Evolutionary conservation across 2,797 vertebrate genomes (phyloP), one percentile per base, ranked within the genome.

Genomic region (Eulemur albifrons): DNA sequence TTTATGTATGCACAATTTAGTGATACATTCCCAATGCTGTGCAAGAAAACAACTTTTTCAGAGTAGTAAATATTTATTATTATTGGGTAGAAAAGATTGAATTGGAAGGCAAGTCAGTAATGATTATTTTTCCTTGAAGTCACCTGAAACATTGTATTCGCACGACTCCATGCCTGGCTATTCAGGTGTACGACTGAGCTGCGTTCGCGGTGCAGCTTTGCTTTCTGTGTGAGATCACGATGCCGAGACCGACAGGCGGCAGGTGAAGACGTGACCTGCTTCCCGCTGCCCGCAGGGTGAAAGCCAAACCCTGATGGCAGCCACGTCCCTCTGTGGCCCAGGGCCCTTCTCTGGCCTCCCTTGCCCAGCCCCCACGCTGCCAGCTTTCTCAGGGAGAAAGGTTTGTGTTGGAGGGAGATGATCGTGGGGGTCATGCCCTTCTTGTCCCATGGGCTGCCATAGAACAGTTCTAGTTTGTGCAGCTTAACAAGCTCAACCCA

Each of bases 21-120:
- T 77, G 43, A 67, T 40, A 14, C 17, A 82, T 52, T 72, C 35
- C 18, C 27, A n/a, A 45, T 30, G 32, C 30, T 80, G 45, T 67
- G 5, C 52, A 88, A 80, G 48, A 80, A 87, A 63, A 27, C 50
- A 32, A 35, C 15, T 84, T 94, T 87, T 80, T 54, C 17, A 92
- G 48, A n/a, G 10, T 88, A n/a, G 15, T 8, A n/a, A 25, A 38
- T 61, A 13, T 52, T 95, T 59, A 70, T 52, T 82, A 35, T 72
- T 86, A 57, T 40, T 38, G 20, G 5, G 38, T 38, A 90, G 45
- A 79, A 79, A 75, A 94, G 65, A 15, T 1, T 23, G 10, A 45
- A 15, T 25, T 12, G 61, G 35, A 91, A 90, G 57, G 35, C 73
- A 92, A 69, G 17, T 63, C 20, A 0, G 6, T 35, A 45, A 15